These are phyloP conservation scores for Cyanoliseus patagonus DNA, from an alignment of 2,113 vertebrate species.

Conservation along the genomic window DNA sequence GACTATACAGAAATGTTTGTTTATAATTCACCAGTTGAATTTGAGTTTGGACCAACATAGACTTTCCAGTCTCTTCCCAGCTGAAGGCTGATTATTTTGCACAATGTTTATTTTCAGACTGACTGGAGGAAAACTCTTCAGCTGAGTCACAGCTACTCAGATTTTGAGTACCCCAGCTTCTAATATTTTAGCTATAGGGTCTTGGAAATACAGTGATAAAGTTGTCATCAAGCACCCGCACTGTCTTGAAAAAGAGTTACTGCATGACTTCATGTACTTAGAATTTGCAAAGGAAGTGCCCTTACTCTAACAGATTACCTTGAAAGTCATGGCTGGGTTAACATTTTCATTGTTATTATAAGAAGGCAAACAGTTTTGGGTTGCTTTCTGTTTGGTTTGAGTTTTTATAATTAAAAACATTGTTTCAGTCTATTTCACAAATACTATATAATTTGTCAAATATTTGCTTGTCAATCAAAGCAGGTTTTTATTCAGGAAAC, in stretches of 20 bases:
- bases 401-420: background rate
- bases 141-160: background rate
- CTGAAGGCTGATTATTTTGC: background rate
- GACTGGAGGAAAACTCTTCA: background rate
- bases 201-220: background rate
- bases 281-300: background rate
- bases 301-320: background rate
- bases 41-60: background rate
- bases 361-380: background rate
- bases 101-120: background rate
- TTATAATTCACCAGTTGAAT: background rate
- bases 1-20: background rate
- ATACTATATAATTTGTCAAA: background rate
- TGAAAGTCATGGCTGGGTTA: background rate
- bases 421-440: background rate
- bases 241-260: background rate
- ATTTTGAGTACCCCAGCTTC: background rate
- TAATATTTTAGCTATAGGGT: background rate
- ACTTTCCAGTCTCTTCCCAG: background rate
- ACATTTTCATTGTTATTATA: background rate
- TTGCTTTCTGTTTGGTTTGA: background rate
- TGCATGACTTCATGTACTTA: background rate
- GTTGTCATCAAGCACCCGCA: rapidly evolving
- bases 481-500: background rate
- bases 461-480: background rate